Evolutionary conservation across 1,140 invertebrate species (phyloP).

Genomic region (Ruditapes philippinarum): DNA sequence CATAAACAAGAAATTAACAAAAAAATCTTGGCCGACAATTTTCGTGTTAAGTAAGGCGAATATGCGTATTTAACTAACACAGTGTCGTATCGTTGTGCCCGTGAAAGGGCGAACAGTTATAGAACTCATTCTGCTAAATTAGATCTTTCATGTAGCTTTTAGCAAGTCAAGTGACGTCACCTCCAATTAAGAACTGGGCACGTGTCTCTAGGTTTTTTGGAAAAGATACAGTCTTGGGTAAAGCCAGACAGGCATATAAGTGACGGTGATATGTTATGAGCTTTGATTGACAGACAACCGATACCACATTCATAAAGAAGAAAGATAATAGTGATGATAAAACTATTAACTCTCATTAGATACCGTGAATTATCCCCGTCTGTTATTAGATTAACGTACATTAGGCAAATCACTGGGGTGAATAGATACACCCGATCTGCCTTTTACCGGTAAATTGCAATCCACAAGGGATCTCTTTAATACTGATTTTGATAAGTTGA

Average conservation of each 20-base stretch:
- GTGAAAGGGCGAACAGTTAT: no score
- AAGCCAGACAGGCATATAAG: neutral
- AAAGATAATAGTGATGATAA: conserved; percentile 14
- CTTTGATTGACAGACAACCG: neutral
- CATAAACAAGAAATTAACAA: no score
- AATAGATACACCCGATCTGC: conserved; percentile 1
- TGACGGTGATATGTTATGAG: conserved; percentile 19
- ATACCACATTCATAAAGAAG: conserved; percentile 14
- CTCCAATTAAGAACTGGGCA: no score
- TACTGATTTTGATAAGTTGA: neutral
- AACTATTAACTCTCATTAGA: conserved; percentile 40
- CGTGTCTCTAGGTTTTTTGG: no score
- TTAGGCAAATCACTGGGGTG: conserved; percentile 32
- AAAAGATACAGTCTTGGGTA: no score
- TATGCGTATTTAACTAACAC: no score
- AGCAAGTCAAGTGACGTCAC: no score
- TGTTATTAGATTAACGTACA: conserved; percentile 45
- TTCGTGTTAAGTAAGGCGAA: no score
- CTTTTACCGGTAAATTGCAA: neutral
- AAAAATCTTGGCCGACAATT: no score
- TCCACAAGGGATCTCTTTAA: neutral
- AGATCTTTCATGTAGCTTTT: no score
- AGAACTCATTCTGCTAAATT: no score
- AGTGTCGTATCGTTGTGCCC: no score
- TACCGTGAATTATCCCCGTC: neutral